phyloP scores from a whole-genome alignment of 2,888 invertebrate species.

The Melieria picta region DNA sequence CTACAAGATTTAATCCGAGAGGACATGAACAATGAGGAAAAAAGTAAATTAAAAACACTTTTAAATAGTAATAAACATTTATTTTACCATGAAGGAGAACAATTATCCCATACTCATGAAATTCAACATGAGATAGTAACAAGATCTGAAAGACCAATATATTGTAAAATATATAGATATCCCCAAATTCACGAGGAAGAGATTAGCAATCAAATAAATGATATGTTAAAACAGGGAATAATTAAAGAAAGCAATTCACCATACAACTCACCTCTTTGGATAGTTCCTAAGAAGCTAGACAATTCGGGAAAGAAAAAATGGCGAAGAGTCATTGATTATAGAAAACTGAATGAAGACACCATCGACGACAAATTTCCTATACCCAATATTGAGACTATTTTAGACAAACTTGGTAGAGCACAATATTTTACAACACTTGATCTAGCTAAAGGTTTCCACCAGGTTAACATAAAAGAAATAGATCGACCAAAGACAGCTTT shows the following conservation, averaged over 20 bases:
- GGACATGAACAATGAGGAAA: slow-evolving; percentile 21
- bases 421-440: slow-evolving; percentile 12
- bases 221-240: slow-evolving; percentile 5
- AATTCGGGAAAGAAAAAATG: slow-evolving; percentile 32
- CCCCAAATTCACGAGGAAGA: slow-evolving; percentile 26
- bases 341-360: slow-evolving; percentile 13
- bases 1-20: slow-evolving; percentile 30
- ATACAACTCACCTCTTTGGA: slow-evolving; percentile 31
- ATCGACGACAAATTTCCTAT: slow-evolving; percentile 16
- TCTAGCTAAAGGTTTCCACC: slow-evolving; percentile 8
- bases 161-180: slow-evolving; percentile 37
- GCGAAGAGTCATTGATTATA: slow-evolving; percentile 35
- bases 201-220: slow-evolving; percentile 8
- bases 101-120: slow-evolving; percentile 30
- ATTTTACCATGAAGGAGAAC: slow-evolving; percentile 33
- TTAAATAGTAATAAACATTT: slow-evolving; percentile 30
- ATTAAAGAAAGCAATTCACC: slow-evolving; percentile 25
- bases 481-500: slow-evolving; percentile 15
- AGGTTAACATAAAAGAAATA: slow-evolving; percentile 13
- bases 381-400: slow-evolving; percentile 12
- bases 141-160: slow-evolving; percentile 31
- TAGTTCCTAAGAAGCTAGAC: slow-evolving; percentile 18
- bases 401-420: slow-evolving; percentile 14
- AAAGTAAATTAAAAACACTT: slow-evolving; percentile 16
- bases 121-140: slow-evolving; percentile 33